Base-by-base conservation (phyloP, 2,113 vertebrate species). In the Megaptera novaeangliae region DNA sequence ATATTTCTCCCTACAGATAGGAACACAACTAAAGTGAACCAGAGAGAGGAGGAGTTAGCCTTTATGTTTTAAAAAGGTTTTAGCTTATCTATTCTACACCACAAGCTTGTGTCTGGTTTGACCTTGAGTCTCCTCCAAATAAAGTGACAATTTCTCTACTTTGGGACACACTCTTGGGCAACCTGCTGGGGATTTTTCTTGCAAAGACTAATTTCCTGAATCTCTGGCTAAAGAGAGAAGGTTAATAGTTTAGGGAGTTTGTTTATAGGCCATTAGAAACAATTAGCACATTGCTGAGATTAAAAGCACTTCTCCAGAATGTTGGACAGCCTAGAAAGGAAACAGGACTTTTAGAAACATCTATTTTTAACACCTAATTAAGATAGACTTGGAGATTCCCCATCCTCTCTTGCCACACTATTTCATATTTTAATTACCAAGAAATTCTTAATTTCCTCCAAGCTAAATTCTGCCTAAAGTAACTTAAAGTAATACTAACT, bases 301-400 rank as follows among this genome's bases (percentile, higher is more conserved):
- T 95, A 72, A 92, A 94, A 68, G 78, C 75, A 3, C 69, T 85
- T 91, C 81, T 80, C 39, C 6, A 7, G 49, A 83, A 61, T 29
- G 64, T 74, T 57, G 64, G 61, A 31, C 46, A 63, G 82, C 95
- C 91, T 77, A 74, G 94, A 95, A 93, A 91, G 86, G n/a, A 97
- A 77, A 27, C 25, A 8, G 49, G 72, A 64, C 61, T 96, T 83
- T 55, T 34, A 69, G 64, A 78, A 68, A 64, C 63, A 25, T 72
- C 95, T 97, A 96, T 96, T 98, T 98, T 98, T 98, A 97, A 90
- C 68, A 44, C 57, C 95, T 96, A 80, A 98, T 98, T 97, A 97
- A 97, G 89, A 82, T 84, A 39, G 36, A 78, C 91, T 88, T 77
- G 3, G 89, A 93, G 85, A 89, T 83, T 71, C 63, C 52, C 82